These are phyloP conservation scores for Hofmannophila pseudospretella DNA, from an alignment of 2,888 invertebrate genomes.

Conservation along the genomic window DNA sequence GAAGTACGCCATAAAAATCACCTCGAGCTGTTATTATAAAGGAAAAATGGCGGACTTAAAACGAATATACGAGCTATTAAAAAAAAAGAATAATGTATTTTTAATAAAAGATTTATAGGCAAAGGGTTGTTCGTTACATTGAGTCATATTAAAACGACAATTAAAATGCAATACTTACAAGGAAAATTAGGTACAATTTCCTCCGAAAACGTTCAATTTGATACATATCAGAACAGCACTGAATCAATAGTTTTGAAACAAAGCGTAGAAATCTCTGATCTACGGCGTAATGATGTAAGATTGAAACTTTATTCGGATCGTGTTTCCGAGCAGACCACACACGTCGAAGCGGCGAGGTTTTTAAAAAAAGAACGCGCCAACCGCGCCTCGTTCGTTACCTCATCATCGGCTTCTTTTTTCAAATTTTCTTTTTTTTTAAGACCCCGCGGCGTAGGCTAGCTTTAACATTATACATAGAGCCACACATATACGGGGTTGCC, in stretches of 20 bases:
- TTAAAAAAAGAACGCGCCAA: slow-evolving; percentile 73
- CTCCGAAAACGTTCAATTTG: slow-evolving; percentile 39
- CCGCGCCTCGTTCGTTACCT: slow-evolving; percentile 75
- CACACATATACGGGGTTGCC: slow-evolving; percentile 33
- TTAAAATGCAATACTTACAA: slow-evolving; percentile 32
- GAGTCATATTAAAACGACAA: slow-evolving; percentile 33
- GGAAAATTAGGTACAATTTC: slow-evolving; percentile 47
- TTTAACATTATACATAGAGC: slow-evolving; percentile 69
- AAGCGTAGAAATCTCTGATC: slow-evolving; percentile 13
- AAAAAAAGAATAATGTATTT: not conserved
- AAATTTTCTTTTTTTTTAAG: slow-evolving; percentile 44
- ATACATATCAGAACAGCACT: slow-evolving; percentile 31
- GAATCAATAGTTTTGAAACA: slow-evolving; percentile 16
- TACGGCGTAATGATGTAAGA: slow-evolving; percentile 13
- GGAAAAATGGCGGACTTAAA: slow-evolving; percentile 4
- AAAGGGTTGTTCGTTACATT: slow-evolving; percentile 20
- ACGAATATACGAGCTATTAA: slow-evolving; percentile 3
- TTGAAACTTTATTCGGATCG: slow-evolving; percentile 16
- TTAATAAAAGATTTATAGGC: slow-evolving; percentile 6
- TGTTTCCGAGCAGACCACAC: slow-evolving; percentile 55
- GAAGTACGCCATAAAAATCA: slow-evolving; percentile 1
- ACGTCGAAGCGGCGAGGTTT: slow-evolving; percentile 60
- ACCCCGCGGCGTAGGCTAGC: slow-evolving; percentile 53
- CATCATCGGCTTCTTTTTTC: slow-evolving; percentile 67
- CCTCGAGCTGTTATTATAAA: not conserved